A percentile compares a stretch with the other conserved stretches of the same genome.
These are phyloP conservation scores for Abrostola tripartita DNA, from an alignment of 2,888 invertebrate genomes.

Conservation along the genomic window DNA sequence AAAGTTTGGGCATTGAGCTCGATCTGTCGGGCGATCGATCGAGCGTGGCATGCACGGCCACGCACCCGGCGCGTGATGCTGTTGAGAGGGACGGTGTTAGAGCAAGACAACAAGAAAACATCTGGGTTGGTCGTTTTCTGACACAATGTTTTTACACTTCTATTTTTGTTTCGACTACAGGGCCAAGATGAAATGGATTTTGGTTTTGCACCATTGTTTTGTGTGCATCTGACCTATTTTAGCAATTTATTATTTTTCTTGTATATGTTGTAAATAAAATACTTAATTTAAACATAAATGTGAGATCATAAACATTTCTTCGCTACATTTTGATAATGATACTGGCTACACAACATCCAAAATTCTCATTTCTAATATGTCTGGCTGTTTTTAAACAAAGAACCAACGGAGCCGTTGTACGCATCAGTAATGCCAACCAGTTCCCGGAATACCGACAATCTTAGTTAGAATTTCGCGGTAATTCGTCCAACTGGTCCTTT, in stretches of 20 bases:
- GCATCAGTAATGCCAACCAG: conserved; percentile 10
- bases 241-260: conserved; percentile 12
- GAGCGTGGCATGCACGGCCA: conserved; percentile 62
- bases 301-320: no score
- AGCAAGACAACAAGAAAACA: conserved; percentile 72
- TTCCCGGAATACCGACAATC: conserved; percentile 15
- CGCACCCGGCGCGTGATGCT: conserved; percentile 63
- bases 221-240: conserved; percentile 45
- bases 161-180: conserved; percentile 51
- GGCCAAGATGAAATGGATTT: conserved; percentile 55
- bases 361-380: not conserved
- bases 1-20: conserved; percentile 34
- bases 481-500: conserved; percentile 18
- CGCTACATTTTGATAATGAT: no score
- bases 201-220: conserved; percentile 36
- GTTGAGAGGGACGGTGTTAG: conserved; percentile 52
- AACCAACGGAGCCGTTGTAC: not conserved
- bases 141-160: conserved; percentile 61
- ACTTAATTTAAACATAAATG: no score
- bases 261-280: not conserved
- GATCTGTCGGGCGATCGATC: conserved; percentile 47
- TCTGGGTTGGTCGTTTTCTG: conserved; percentile 66
- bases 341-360: no score
- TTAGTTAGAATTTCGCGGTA: conserved; percentile 19
- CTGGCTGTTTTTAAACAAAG: conserved; percentile 28